Evolutionary conservation across 2,113 vertebrate species (phyloP), one percentile per base, ranked within the genome.

Genomic region (Gavialis gangeticus): DNA sequence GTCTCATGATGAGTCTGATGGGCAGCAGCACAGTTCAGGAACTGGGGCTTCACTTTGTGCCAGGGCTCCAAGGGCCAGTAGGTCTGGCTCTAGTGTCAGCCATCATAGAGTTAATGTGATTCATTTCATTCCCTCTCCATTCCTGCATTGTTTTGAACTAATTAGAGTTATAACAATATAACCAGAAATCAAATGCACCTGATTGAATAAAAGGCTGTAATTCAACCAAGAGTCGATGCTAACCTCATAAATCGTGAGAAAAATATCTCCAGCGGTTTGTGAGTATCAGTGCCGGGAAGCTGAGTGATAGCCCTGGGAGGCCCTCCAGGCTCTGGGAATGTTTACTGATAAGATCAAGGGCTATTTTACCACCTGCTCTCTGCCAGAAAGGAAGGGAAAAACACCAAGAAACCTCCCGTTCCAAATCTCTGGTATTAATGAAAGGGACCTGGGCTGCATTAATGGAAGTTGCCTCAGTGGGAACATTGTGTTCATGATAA

Each of bases 41-140:
- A 28, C 37, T 10, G 71, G 71, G 9, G 2, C 8, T 30, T 14
- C 63, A 6, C 21, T 82, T n/a, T 46, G 57, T 46, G 34, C 66
- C 1, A 17, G 77, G 71, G 21, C 18, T 37, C 37, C 54, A 11
- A 59, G 8, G 24, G 59, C 37, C 46, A 10, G 28, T 3, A 56
- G 21, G 37, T 79, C 67, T 56, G 19, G 5, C 73, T 13, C 64
- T n/a, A 34, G 80, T 28, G 0, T 7, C 73, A 3, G 64, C 12
- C 6, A 27, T 24, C 1, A 2, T 3, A 19, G 28, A 11, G 64
- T 12, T 56, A 25, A 66, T 0, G 0, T 0, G 1, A 19, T 67
- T 24, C 3, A 2, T 17, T 69, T 6, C 1, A 16, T 19, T 54
- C 54, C 10, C 5, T 15, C 19, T 79, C 56, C 6, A 30, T 56